Conservation (phyloP, 1,140 invertebrate species). For the Neomicropteryx cornuta region DNA sequence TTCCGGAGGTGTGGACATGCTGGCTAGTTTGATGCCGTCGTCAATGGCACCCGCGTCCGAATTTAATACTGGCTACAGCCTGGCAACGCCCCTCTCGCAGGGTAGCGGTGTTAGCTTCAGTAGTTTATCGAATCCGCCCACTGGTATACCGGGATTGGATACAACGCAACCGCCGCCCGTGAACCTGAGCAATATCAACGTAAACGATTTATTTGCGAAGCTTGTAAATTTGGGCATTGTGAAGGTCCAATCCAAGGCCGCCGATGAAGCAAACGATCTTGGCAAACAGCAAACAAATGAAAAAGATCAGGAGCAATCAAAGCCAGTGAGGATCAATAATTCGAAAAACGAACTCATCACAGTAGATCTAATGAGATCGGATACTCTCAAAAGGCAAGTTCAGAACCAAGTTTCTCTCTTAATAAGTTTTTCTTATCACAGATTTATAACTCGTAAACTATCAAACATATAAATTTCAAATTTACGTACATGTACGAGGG, state of each 20-base stretch:
- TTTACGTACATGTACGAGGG: too few species aligned
- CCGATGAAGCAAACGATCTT: constrained; percentile 32
- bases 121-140: constrained; percentile 6
- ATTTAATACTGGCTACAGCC: constrained; percentile 38
- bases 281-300: constrained; percentile 32
- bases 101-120: constrained; percentile 9
- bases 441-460: too few species aligned
- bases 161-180: constrained; percentile 24
- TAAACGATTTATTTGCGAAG: constrained; percentile 74
- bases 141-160: constrained; percentile 26
- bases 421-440: too few species aligned
- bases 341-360: constrained; percentile 42
- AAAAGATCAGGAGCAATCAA: constrained; percentile 26
- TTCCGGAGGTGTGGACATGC: constrained; percentile 41
- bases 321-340: constrained; percentile 25
- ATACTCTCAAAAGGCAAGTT: constrained; percentile 66
- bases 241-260: constrained; percentile 25
- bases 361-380: constrained; percentile 53
- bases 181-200: constrained; percentile 46
- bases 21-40: constrained; percentile 52
- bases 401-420: too few species aligned
- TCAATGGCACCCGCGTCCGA: constrained; percentile 44
- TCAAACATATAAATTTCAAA: too few species aligned
- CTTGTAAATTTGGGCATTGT: constrained; percentile 78
- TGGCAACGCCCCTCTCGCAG: constrained; percentile 21